These are phyloP conservation scores for Parelbella ahira DNA, from an alignment of 2,888 invertebrate genomes.

Conservation along the genomic window DNA sequence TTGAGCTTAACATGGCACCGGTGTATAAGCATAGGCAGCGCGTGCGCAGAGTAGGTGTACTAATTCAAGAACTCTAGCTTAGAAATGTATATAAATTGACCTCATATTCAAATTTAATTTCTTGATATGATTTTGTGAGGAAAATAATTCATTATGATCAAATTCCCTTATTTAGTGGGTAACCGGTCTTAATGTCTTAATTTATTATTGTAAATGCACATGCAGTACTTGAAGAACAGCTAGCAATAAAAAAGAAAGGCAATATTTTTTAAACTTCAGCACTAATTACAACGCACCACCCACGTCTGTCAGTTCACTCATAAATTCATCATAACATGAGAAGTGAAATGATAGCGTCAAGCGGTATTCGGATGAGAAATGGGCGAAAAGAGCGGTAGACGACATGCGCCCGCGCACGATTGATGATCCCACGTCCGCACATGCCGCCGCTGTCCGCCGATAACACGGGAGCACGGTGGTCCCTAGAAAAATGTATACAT, in stretches of 20 bases:
- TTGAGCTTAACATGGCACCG: no score
- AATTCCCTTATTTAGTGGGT: no score
- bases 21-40: no score
- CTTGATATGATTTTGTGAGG: no score
- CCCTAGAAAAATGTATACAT: conserved; percentile 40
- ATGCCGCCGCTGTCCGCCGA: conserved; percentile 37
- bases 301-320: conserved; percentile 36
- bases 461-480: conserved; percentile 51
- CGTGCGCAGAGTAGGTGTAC: no score
- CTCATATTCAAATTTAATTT: no score
- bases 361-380: conserved; percentile 43
- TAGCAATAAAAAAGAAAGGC: background rate
- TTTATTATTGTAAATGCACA: no score
- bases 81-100: no score
- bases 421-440: conserved; percentile 52
- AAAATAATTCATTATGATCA: no score
- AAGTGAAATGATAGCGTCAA: conserved; percentile 37
- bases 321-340: conserved; percentile 35
- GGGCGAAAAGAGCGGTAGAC: conserved; percentile 42
- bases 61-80: no score
- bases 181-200: no score
- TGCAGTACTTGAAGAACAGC: no score
- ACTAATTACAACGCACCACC: conserved; percentile 38
- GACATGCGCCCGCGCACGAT: conserved; percentile 47
- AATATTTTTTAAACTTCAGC: conserved; percentile 15